Evolutionary conservation across 2,888 invertebrate species (phyloP).

Genomic region (Helobdella robusta): DNA sequence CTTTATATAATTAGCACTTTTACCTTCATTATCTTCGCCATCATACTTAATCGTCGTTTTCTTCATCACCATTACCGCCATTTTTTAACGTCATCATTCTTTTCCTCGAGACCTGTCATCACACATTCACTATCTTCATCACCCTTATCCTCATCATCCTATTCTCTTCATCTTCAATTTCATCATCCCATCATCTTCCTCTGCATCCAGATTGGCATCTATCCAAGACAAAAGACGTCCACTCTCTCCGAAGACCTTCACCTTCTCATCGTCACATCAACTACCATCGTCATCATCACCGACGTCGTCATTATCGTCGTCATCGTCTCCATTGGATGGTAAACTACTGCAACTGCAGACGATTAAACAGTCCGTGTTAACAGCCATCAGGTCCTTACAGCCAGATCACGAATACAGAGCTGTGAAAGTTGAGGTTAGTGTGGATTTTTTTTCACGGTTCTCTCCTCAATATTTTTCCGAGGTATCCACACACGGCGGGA

Average conservation of each 20-base stretch:
- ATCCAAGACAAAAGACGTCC: slow-evolving; percentile 1
- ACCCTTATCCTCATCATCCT: neutral
- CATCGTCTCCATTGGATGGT: too few species aligned
- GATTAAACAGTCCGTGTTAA: too few species aligned
- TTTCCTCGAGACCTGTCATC: neutral
- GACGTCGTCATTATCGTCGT: neutral
- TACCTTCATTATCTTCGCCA: too few species aligned
- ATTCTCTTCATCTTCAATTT: neutral
- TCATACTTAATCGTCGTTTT: too few species aligned
- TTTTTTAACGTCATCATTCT: too few species aligned
- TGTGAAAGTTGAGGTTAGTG: slow-evolving; percentile 42
- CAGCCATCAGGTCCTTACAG: slow-evolving; percentile 42
- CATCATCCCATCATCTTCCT: neutral
- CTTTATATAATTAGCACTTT: too few species aligned
- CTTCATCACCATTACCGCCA: too few species aligned
- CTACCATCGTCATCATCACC: neutral
- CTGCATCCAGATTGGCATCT: neutral
- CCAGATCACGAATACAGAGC: slow-evolving; percentile 43
- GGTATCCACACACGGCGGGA: too few species aligned
- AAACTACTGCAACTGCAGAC: too few species aligned
- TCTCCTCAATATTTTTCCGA: neutral
- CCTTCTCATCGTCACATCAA: neutral
- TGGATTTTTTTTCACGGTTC: too few species aligned
- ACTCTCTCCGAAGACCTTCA: slow-evolving; percentile 14
- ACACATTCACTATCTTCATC: neutral